Conservation (phyloP, 2,797 vertebrate species). For the Typhlichthys eigenmanni region DNA sequence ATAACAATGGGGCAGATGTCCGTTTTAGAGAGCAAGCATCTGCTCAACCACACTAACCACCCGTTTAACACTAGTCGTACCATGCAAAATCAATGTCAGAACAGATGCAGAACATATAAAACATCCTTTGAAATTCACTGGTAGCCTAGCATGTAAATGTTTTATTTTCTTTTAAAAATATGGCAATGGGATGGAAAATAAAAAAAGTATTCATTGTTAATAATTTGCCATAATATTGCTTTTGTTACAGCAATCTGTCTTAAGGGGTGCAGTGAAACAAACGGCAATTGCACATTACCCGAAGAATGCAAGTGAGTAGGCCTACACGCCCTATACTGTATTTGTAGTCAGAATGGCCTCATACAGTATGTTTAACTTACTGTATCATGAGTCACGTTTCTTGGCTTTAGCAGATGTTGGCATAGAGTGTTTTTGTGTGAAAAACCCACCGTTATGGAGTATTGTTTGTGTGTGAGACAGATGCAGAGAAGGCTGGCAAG, state of each 20-base stretch:
- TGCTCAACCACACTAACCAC: constrained; percentile 72
- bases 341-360: background rate
- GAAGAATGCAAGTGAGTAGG: constrained; percentile 94
- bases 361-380: no score
- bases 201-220: background rate
- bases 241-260: constrained; percentile 88
- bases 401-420: no score
- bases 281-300: constrained; percentile 91
- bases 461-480: constrained; percentile 69
- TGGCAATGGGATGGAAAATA: background rate
- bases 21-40: constrained; percentile 73
- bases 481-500: constrained; percentile 95
- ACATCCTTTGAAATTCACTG: constrained; percentile 24
- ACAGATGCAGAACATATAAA: constrained; percentile 10
- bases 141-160: constrained; percentile 27
- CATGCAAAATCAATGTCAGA: constrained; percentile 61
- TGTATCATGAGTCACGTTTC: no score
- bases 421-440: constrained; percentile 13
- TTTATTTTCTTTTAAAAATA: background rate
- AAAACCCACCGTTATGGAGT: constrained; percentile 26
- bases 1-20: constrained; percentile 86
- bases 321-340: background rate
- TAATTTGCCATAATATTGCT: background rate
- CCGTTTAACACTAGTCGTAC: constrained; percentile 62
- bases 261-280: constrained; percentile 89